A percentile compares a stretch with the other conserved stretches of the same genome.
Conservation (phyloP, 2,797 vertebrate genomes). For the Melanotaenia trifasciata region DNA sequence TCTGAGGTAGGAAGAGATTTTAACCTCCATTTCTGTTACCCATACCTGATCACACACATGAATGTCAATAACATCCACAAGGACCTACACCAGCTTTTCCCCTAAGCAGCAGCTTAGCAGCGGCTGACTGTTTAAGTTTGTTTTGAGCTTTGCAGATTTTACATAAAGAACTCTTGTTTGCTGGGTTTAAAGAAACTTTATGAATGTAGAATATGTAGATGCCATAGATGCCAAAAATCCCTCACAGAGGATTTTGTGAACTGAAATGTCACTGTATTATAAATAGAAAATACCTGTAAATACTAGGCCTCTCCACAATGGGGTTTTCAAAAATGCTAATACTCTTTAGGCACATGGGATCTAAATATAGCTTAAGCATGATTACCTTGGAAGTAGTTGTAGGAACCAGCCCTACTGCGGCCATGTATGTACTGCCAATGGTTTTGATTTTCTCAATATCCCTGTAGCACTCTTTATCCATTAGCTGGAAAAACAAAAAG, state of each 20-base stretch:
- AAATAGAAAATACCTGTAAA: conserved; percentile 39
- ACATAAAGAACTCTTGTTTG: conserved; percentile 57
- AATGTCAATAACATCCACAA: conserved; percentile 10
- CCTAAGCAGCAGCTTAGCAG: conserved; percentile 2
- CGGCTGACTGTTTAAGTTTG: conserved; percentile 15
- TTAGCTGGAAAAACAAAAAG: conserved; percentile 80
- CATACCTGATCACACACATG: conserved; percentile 11
- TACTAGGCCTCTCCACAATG: conserved; percentile 26
- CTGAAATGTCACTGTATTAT: conserved; percentile 49
- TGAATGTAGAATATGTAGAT: conserved; percentile 57
- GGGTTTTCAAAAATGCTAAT: conserved; percentile 26
- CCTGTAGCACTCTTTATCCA: conserved; percentile 97
- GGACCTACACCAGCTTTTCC: neutral
- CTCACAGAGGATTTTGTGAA: conserved; percentile 48
- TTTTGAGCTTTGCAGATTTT: conserved; percentile 32
- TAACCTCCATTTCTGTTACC: conserved; percentile 2
- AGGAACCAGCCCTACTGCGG: conserved; percentile 95
- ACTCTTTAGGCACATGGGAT: conserved; percentile 19
- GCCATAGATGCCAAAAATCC: conserved; percentile 50
- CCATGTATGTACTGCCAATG: conserved; percentile 98
- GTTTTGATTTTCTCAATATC: conserved; percentile 99
- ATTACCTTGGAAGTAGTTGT: conserved; percentile 91
- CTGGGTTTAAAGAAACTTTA: conserved; percentile 57
- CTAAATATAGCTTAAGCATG: conserved; percentile 20
- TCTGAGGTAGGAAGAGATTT: neutral